Evolutionary conservation across 1,140 invertebrate genomes (phyloP), one percentile per base, ranked within the genome.

Genomic region (Ctenoplectra terminalis): DNA sequence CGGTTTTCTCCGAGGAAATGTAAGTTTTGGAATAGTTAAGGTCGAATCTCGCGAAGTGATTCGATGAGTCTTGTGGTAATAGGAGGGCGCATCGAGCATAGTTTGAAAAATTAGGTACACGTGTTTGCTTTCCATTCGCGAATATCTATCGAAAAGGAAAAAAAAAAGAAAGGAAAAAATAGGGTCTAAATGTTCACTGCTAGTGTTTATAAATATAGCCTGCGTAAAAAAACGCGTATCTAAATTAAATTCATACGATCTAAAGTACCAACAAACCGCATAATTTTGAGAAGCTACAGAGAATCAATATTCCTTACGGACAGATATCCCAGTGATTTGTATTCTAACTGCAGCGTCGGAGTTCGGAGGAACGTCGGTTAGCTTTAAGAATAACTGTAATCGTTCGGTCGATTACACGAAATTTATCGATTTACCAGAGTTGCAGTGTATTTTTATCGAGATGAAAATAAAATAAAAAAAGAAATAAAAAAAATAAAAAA

Each of bases 1-100:
- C 94, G 8, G 91, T 94, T 67, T 97, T 95, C 89, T 95, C 94
- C 82, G 94, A 94, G 82, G 92, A 91, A 60, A 94, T 91, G 72
- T 94, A 93, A 84, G 85, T 93, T 69, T 94, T 29, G 8, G 11
- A 26, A 20, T 13, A 31, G n/a, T n/a, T n/a, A n/a, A n/a, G n/a
- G n/a, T n/a, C n/a, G n/a, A n/a, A n/a, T n/a, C n/a, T n/a, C 8
- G 17, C 17, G 7, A 2, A 0, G 20, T n/a, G 9, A 8, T 9
- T 37, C 8, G 64, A 31, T 9, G 11, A 29, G 8, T 26, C 6
- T 26, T n/a, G 37, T 5, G 9, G 17, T 31, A 58, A 58, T 9
- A 6, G n/a, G 50, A 2, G 13, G 13, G 11, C 23, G n/a, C 7
- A 9, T 0, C 4, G 29, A 60, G 7, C 17, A 23, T 60, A 60